These are phyloP conservation scores for Lateolabrax maculatus DNA, from an alignment of 2,797 vertebrate genomes.

Conservation along the genomic window DNA sequence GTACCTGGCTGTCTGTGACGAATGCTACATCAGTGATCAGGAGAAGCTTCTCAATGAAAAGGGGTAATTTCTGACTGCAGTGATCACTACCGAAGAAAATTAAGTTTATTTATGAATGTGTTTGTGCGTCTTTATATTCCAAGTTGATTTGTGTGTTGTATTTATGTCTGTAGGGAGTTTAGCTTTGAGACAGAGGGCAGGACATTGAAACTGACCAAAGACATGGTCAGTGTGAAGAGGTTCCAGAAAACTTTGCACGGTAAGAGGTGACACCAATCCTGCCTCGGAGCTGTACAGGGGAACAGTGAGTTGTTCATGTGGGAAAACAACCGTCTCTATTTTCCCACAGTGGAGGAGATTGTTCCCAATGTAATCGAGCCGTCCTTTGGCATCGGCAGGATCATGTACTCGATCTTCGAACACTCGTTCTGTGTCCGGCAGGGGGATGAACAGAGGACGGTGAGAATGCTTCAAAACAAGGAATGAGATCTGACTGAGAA, in stretches of 20 bases:
- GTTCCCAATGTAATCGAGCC: conserved; percentile 94
- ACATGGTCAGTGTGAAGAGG: conserved; percentile 93
- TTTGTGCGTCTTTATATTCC: neutral
- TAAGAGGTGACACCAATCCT: conserved; percentile 60
- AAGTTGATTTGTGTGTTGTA: conserved; percentile 54
- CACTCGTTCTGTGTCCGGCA: conserved; percentile 92
- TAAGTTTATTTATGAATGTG: neutral
- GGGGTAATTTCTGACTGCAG: conserved; percentile 82
- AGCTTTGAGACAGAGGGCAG: conserved; percentile 91
- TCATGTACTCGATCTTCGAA: conserved; percentile 94
- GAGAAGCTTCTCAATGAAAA: conserved; percentile 89
- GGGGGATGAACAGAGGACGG: conserved; percentile 93
- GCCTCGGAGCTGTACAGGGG: neutral
- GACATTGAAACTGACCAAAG: conserved; percentile 90
- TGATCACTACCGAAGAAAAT: neutral
- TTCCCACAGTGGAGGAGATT: conserved; percentile 91
- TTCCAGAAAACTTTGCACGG: conserved; percentile 93
- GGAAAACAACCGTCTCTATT: conserved; percentile 40
- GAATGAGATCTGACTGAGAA: neutral
- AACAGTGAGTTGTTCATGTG: conserved; percentile 21
- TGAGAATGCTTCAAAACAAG: conserved; percentile 66
- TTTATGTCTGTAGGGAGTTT: conserved; percentile 87
- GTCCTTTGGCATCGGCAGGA: conserved; percentile 94
- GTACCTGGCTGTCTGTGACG: conserved; percentile 89
- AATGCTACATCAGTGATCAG: conserved; percentile 89